These are phyloP conservation scores for Turritopsis rubra DNA, from an alignment of 30 jellyfish, hydroid and myxozoan species.

Conservation along the genomic window DNA sequence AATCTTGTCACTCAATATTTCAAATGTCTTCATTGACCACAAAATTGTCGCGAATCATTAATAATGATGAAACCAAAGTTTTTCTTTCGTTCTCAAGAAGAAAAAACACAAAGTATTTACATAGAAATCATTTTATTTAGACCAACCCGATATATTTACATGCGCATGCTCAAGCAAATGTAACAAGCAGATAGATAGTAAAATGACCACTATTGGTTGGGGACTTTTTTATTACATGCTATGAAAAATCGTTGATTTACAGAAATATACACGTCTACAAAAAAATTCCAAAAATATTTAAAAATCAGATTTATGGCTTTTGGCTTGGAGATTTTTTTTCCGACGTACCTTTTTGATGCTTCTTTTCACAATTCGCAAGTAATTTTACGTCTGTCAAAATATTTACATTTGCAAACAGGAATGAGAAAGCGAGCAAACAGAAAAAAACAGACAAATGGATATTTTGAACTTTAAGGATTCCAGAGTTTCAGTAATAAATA, in stretches of 20 bases:
- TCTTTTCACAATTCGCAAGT: background rate
- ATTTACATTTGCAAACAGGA: background rate
- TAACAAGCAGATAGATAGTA: background rate
- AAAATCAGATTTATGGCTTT: constrained; percentile 12
- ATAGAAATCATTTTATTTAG: background rate
- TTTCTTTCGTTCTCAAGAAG: background rate
- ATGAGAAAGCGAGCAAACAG: background rate
- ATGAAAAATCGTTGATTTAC: constrained; percentile 22
- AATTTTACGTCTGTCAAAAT: background rate
- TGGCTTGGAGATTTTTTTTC: background rate
- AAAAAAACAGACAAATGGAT: background rate
- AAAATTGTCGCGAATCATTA: background rate
- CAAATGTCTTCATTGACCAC: background rate
- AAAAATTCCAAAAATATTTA: constrained; percentile 23
- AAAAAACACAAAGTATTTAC: background rate
- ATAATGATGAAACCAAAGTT: background rate
- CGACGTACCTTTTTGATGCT: background rate
- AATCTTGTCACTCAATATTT: background rate
- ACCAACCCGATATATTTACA: background rate
- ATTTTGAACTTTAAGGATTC: background rate
- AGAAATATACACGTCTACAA: constrained; percentile 29
- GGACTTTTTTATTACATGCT: constrained; percentile 8
- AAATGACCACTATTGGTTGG: constrained; percentile 3
- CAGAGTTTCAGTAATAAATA: background rate
- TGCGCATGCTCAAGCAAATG: constrained; percentile 9